Evolutionary conservation across 2,113 vertebrate species (phyloP), one percentile per base, ranked within the genome.

Genomic region (Illadopsis cleaveri): DNA sequence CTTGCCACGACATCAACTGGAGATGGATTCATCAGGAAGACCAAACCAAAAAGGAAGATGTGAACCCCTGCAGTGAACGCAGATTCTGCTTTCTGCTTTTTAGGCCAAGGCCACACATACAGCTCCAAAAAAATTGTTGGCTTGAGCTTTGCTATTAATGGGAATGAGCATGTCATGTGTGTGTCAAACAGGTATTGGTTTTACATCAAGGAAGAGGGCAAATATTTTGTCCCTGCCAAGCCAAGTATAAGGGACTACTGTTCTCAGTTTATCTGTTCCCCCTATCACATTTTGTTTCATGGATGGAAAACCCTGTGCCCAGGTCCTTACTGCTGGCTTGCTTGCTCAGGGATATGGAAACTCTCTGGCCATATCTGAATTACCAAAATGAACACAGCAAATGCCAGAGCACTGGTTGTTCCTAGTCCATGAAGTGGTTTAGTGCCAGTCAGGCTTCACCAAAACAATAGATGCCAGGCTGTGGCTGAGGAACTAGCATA

Each of bases 31-130:
- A 53, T 70, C 38, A 66, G 68, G 64, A 86, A 78, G 21, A 66
- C 5, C 21, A 64, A 78, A 84, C 23, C 22, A 14, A 61, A 81
- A 50, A 25, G 18, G 42, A 75, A 91, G n/a, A 19, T 64, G 21
- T 65, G 37, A 62, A 40, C 8, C 5, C 11, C 12, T 3, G 10
- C 8, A 47, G 18, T 45, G 33, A 73, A 21, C 0, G 0, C 42
- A 70, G 45, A 62, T 61, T 51, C 56, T 38, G 14, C 68, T 66
- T 82, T 53, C 57, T 78, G 33, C 2, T 9, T 71, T 86, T 48
- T 31, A 76, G 22, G 21, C 57, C 2, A 5, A 76, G 27, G 50
- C 28, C n/a, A 48, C 31, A 31, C 0, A 0, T 11, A 23, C 12
- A 61, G 7, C 56, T 71, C 47, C 53, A 58, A 45, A 77, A 68